Percentiles rank a stretch among this genome's conserved stretches.
phyloP scores from a whole-genome alignment of 2,797 vertebrate species.

The Coendou prehensilis region DNA sequence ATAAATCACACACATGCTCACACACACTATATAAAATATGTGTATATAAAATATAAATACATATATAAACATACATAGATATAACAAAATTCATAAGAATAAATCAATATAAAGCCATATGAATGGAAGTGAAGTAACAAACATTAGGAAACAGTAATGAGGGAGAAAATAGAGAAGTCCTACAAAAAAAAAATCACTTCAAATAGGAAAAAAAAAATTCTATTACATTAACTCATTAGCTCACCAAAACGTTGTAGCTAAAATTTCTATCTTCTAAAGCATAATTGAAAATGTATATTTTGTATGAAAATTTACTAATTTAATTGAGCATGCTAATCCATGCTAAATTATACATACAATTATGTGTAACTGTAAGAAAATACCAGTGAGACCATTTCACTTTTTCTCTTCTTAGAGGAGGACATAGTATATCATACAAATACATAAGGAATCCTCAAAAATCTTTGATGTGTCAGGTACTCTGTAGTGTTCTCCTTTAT shows the following conservation, averaged over 20 bases:
- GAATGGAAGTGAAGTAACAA: background rate
- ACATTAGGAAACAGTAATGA: background rate
- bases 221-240: background rate
- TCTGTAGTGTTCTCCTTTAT: background rate
- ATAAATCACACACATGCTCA: background rate
- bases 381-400: background rate
- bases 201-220: slow-evolving; percentile 20
- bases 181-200: background rate
- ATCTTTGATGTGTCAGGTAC: background rate
- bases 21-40: background rate
- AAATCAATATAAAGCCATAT: background rate
- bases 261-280: background rate
- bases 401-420: background rate
- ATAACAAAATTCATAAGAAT: background rate
- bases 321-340: background rate
- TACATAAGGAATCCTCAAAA: background rate
- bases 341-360: background rate
- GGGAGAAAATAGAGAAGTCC: background rate
- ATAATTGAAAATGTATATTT: background rate
- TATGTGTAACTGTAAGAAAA: background rate
- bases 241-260: background rate
- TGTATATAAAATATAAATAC: background rate
- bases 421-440: background rate
- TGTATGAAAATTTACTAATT: background rate
- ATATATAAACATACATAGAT: background rate